Conservation (phyloP, 2,888 invertebrate species). For the Andrena praecox region DNA sequence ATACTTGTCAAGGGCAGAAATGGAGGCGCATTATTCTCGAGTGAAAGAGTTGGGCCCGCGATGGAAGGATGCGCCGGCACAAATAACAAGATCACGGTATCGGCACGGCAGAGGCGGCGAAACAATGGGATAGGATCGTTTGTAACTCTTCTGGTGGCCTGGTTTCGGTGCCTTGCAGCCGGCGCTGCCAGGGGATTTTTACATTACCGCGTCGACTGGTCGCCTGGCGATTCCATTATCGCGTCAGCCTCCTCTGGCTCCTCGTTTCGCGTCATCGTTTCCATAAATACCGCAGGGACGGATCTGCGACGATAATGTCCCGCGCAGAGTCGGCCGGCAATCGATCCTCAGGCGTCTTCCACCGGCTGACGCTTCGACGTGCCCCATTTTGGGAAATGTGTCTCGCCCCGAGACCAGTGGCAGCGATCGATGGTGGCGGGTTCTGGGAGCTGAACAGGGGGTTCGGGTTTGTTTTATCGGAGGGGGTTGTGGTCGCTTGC, state of each 20-base stretch:
- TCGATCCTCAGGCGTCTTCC: constrained; percentile 2
- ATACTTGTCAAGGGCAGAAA: background rate
- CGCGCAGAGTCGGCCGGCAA: constrained; percentile 5
- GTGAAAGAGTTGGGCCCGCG: background rate
- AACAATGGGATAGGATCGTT: background rate
- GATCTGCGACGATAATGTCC: constrained; percentile 16
- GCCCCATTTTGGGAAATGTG: background rate
- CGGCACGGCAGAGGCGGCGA: background rate
- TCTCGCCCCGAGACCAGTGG: no score
- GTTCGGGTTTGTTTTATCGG: no score
- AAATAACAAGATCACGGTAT: background rate
- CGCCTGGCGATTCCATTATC: constrained; percentile 20
- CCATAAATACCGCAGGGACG: constrained; percentile 16
- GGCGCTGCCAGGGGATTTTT: background rate
- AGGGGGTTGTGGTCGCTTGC: no score
- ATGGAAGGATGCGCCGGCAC: background rate
- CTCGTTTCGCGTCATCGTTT: constrained; percentile 17
- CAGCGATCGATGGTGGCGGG: no score
- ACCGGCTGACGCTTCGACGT: background rate
- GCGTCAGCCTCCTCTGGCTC: background rate
- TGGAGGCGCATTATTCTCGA: background rate
- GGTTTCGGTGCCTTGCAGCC: background rate
- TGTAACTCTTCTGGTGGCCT: background rate
- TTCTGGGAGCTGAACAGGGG: no score
- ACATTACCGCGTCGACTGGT: background rate